Base-by-base conservation (phyloP, 2,888 invertebrate genomes). In the Nasonia oneida region DNA sequence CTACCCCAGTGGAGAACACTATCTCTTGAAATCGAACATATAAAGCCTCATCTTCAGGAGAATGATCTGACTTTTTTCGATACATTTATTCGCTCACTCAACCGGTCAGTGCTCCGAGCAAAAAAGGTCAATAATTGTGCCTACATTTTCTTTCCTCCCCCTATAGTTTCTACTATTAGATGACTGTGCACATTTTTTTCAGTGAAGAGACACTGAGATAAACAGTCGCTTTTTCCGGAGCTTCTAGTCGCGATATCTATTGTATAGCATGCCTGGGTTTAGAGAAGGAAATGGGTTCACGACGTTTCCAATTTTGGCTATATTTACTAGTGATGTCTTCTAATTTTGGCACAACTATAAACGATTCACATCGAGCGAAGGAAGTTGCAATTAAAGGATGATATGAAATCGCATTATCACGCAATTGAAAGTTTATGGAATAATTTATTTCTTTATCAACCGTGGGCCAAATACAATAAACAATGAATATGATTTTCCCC, bases 181-280 rank as follows among this genome's bases (percentile, higher is more conserved):
- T 33, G 14, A 8, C 29, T 14, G n/a, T 15, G n/a, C 33, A 15
- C 67, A 29, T 67, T 67, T 67, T 67, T 67, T 33, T 67, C 67
- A 33, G 67, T 23, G 3, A 15, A 29, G 33, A 29, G 29, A 33
- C 67, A 3, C 33, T 0, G 29, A 33, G 67, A 67, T 15, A 67
- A 67, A 67, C 33, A 33, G 33, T 67, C 67, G 67, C 12, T 67
- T 67, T 67, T 67, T 33, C 67, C 12, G n/a, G 57, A 61, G 57
- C 67, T 33, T 67, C 15, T 14, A 33, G 37, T 37, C 37, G 3
- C 67, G 33, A 5, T 3, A 67, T 12, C 12, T 67, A 37, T 37
- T 67, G 3, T 14, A 14, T 33, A 47, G 10, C 2, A 47, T 47
- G 10, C 2, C 10, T 8, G 47, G 47, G 12, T 2, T 12, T 12